Conservation (phyloP, 2,797 vertebrate genomes). For the Holocentrus rufus region DNA sequence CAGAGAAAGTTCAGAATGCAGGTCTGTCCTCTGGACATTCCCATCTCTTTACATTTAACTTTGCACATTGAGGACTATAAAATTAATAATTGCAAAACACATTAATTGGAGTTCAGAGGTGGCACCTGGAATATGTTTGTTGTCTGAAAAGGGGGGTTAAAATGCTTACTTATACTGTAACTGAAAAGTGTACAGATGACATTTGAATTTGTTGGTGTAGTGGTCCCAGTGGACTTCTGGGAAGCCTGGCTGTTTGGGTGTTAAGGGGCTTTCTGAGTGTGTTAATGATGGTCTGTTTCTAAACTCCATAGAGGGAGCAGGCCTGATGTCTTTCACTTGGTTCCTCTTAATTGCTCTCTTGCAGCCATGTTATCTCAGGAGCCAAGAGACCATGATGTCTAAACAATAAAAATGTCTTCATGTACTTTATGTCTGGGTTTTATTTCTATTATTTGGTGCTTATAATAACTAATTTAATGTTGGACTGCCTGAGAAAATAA, state of each 20-base stretch:
- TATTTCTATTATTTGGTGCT: not conserved
- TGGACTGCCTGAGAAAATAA: not conserved
- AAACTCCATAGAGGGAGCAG: constrained; percentile 77
- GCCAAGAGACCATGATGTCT: constrained; percentile 9
- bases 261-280: constrained; percentile 56
- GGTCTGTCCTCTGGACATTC: too few species aligned
- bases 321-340: constrained; percentile 70
- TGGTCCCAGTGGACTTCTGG: constrained; percentile 13
- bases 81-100: not conserved
- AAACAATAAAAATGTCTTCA: constrained; percentile 61
- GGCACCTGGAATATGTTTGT: not conserved
- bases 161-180: not conserved
- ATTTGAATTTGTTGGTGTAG: not conserved
- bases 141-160: not conserved
- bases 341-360: constrained; percentile 17
- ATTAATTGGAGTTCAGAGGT: not conserved
- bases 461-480: not conserved
- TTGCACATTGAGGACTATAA: not conserved
- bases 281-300: constrained; percentile 83
- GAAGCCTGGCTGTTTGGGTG: constrained; percentile 11
- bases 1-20: too few species aligned
- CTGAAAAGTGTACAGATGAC: constrained; percentile 6
- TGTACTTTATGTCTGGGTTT: not conserved
- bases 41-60: not conserved
- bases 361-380: constrained; percentile 4